Base-by-base conservation (phyloP, 2,888 invertebrate genomes). In the Agrenia bidenticulata region DNA sequence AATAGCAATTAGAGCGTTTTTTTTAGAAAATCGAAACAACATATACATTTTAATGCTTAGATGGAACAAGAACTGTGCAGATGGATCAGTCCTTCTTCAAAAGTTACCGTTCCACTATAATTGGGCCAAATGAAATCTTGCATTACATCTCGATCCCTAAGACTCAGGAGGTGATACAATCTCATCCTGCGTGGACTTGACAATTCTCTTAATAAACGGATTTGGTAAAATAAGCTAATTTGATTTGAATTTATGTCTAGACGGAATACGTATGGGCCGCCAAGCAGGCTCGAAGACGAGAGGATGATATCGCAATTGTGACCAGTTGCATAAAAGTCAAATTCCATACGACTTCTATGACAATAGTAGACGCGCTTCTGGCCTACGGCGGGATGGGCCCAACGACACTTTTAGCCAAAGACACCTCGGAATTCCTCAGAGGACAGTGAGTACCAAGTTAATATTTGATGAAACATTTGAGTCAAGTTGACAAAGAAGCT, bases 231-330 rank as follows among this genome's bases (percentile, higher is more conserved):
- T 39, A 39, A 39, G 9, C 17, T n/a, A n/a, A n/a, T n/a, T n/a
- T n/a, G n/a, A n/a, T n/a, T n/a, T n/a, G n/a, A n/a, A n/a, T 32
- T 32, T 19, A 27, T n/a, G 5, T 19, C 23, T 67, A 82, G 77
- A 82, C 85, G 77, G 89, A 92, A 81, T 89, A 86, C 81, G 88
- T 92, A 77, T 85, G 87, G 77, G 90, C 90, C 0, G 94, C 89
- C 78, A 97, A 97, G 80, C 96, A 96, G 83, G 89, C 96, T 0
- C 88, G 89, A 77, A 82, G 97, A 67, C 84, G 91, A 63, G 96
- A 97, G 77, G 96, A 97, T 79, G 97, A 97, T 79, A 96, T 97
- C 74, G 92, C 96, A 1, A 94, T 97, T 75, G 96, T 96, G 0
- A 97, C 94, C 77, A 87, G 89, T 63, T 82, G 81, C 2, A 84